A percentile compares a stretch with the other conserved stretches of the same genome.
Evolutionary conservation across 1,140 invertebrate species (phyloP).

Genomic region (Diorhabda elongata): DNA sequence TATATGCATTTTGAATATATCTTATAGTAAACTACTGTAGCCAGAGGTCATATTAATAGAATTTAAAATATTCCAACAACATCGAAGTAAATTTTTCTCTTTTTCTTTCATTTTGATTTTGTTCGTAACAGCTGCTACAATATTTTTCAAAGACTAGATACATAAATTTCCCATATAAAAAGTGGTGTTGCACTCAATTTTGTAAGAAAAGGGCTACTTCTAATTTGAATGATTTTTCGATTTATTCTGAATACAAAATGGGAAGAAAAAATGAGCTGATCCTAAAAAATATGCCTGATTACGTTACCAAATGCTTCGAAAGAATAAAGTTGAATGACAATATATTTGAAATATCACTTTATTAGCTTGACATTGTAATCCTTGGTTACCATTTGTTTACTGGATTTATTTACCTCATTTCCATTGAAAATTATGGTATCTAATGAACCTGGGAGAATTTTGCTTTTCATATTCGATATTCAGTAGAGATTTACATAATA

Average conservation of each 20-base stretch:
- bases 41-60: not conserved
- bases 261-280: not conserved
- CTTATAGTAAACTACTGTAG: too few species aligned
- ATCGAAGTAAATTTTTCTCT: not conserved
- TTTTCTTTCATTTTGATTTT: not conserved
- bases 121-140: not conserved
- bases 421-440: too few species aligned
- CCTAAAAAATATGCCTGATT: not conserved
- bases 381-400: too few species aligned
- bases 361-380: too few species aligned
- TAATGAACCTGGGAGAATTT: too few species aligned
- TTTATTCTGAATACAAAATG: not conserved
- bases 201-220: not conserved
- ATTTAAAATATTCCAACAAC: not conserved
- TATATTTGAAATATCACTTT: too few species aligned
- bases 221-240: slow-evolving; percentile 1
- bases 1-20: too few species aligned
- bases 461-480: too few species aligned
- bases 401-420: too few species aligned
- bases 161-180: slow-evolving; percentile 1
- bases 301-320: too few species aligned
- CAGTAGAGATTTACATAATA: too few species aligned
- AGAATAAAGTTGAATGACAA: too few species aligned
- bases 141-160: not conserved
- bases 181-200: not conserved